Conservation (phyloP, 1,140 invertebrate species). For the Dolichoris vasculosae region DNA sequence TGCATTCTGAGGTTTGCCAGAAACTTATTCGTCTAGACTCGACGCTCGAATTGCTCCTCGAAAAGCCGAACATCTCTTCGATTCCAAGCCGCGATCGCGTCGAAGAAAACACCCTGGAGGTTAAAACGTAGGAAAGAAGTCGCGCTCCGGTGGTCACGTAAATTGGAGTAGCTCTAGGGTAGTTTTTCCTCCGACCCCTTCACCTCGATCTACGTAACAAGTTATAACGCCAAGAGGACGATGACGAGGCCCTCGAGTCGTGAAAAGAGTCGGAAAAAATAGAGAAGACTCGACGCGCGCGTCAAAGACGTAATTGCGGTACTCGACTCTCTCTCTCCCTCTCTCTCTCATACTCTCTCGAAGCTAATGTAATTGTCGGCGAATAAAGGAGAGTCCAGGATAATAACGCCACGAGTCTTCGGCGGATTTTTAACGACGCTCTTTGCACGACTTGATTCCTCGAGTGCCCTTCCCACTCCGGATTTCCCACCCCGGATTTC, state of each 20-base stretch:
- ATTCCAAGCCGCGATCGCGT: not conserved
- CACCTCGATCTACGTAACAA: too few relatives aligned
- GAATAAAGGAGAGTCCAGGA: not conserved
- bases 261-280: conserved; percentile 5
- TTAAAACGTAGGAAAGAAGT: not conserved
- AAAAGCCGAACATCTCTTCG: not conserved
- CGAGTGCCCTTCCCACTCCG: not conserved
- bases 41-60: not conserved
- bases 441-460: not conserved
- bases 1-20: not conserved
- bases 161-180: not conserved
- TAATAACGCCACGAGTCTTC: not conserved
- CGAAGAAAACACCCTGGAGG: not conserved
- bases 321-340: conserved; percentile 29
- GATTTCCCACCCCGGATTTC: too few relatives aligned
- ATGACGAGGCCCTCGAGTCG: not conserved
- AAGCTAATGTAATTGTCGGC: conserved; percentile 24
- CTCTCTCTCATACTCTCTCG: not conserved
- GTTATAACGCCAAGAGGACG: not conserved
- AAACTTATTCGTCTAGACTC: not conserved
- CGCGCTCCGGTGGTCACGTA: not conserved
- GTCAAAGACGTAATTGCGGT: conserved; percentile 45
- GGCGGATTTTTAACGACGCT: not conserved
- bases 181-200: not conserved
- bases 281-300: conserved; percentile 1